Evolutionary conservation across 2,888 invertebrate species (phyloP), one percentile per base, ranked within the genome.

Genomic region (Amphipyra berbera): DNA sequence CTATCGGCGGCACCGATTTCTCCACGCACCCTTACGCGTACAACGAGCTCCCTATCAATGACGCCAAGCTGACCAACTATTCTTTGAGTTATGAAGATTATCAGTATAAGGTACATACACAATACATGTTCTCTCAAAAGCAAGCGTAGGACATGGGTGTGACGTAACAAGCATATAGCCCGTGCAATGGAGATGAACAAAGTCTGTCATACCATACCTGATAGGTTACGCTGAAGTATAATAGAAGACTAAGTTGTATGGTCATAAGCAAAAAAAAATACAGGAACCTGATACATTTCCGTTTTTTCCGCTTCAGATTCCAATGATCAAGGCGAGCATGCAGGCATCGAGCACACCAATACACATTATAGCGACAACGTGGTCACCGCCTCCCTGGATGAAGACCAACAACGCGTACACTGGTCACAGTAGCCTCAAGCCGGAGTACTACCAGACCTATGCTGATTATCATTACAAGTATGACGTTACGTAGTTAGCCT

Each of bases 1-100:
- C 89, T 0, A 97, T 98, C 62, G 98, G 96, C 0, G 98, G 98
- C 7, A 95, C 96, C 45, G 98, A 98, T 90, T 98, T 98, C 90
- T 98, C 98, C 1, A 96, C 96, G 0, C 95, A 91, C 44, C 88
- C 96, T 0, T 98, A 98, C 91, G 96, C 98, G 0, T 97, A 98
- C 85, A 97, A 97, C 83, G 96, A 96, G 54, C 53, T 75, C 0
- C 91, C 94, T 0, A 85, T 83, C n/a, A 95, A 96, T 76, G 96
- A 96, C 69, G 82, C 84, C 0, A 78, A 87, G 0, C 90, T 98
- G 14, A 79, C 87, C 2, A 91, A 95, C 67, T 98, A 97, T 85
- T 88, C 95, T 0, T 92, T 98, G 0, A 86, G 96, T 0, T 48
- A 81, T 0, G 97, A 97, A 84, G 98, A 98, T 87, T 84, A 90